Conservation (phyloP, 2,113 vertebrate genomes). For the Leucoraja erinaceus region DNA sequence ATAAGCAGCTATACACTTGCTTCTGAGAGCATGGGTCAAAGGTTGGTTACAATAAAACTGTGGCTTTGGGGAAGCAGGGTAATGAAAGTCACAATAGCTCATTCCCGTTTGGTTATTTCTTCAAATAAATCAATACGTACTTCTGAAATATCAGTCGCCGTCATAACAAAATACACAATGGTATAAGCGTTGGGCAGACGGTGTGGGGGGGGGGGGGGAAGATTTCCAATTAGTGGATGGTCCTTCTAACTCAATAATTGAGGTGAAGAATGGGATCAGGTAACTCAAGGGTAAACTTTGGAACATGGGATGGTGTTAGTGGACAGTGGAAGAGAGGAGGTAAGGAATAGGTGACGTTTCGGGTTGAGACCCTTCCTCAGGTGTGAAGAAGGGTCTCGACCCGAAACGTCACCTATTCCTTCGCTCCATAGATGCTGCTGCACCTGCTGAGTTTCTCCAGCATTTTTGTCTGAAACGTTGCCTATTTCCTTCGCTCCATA, state of each 20-base stretch:
- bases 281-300: neutral
- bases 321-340: too few species aligned
- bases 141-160: neutral
- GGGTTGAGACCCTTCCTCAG: too few species aligned
- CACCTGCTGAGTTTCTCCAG: too few species aligned
- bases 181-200: neutral
- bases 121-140: neutral
- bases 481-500: too few species aligned
- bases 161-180: neutral
- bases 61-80: neutral
- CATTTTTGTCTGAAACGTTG: too few species aligned
- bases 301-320: neutral
- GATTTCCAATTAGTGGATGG: too few species aligned
- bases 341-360: too few species aligned
- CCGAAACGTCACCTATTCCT: too few species aligned
- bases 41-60: neutral
- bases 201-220: too few species aligned
- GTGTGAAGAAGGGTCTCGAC: too few species aligned
- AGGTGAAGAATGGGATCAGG: neutral
- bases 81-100: neutral
- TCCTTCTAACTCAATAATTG: neutral
- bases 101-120: neutral
- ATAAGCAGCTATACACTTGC: neutral
- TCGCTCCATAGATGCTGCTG: too few species aligned
- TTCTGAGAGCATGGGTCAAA: neutral